Evolutionary conservation across 2,888 invertebrate species (phyloP), one percentile per base, ranked within the genome.

Genomic region (Polyommatus iphigenia): DNA sequence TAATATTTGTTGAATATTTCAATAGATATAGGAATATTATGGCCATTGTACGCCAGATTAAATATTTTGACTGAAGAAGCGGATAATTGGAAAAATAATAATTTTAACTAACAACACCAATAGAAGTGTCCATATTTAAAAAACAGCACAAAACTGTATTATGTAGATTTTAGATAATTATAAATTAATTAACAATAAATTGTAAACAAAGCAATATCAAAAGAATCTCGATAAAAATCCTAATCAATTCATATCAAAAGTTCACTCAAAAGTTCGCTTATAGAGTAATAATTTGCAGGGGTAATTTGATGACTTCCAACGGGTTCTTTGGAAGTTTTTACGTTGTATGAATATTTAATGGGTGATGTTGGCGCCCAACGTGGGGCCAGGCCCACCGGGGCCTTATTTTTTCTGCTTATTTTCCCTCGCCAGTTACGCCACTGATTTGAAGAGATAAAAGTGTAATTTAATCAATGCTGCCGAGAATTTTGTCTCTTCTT

Each of bases 331-430:
- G 80, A 81, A 89, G 85, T 90, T 90, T 87, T 85, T 84, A 85
- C 85, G 83, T 84, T 85, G 85, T 86, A 90, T 91, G 89, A 91
- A 90, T 91, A 91, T 90, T 90, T 88, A 87, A 87, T 82, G 81
- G 83, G 82, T 82, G 84, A 85, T 84, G 85, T 85, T 88, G 89
- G 88, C 90, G 88, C 88, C 88, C 89, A 86, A 82, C 87, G 82
- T 83, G 87, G 86, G 85, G 83, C 62, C 62, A 20, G 29, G 32
- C 67, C 67, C 67, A 18, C 29, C 10, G 67, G 50, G 46, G 85
- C 82, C 83, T 83, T 84, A 83, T 83, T 83, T 85, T 84, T 83
- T 82, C 82, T 81, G 84, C 82, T 83, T 83, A 81, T 84, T 84
- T 85, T 85, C 82, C 82, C 81, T 82, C 79, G 81, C 81, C 82